These are phyloP conservation scores for Corvus moneduloides DNA, from an alignment of 2,113 vertebrate genomes.

Conservation along the genomic window DNA sequence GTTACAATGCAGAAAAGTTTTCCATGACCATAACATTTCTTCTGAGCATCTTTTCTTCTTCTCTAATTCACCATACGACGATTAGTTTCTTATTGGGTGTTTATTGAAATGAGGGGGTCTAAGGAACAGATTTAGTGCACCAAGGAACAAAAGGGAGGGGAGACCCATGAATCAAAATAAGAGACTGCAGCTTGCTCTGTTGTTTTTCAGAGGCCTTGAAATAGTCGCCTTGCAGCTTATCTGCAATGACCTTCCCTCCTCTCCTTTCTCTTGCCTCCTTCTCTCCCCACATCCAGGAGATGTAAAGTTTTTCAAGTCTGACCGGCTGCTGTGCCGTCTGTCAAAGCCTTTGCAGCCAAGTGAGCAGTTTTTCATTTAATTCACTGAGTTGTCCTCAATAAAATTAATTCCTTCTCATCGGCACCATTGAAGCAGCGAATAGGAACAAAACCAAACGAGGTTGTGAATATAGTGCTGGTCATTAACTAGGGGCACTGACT, in stretches of 20 bases:
- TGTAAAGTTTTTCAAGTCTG: conserved; percentile 67
- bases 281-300: conserved; percentile 46
- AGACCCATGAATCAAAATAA: conserved; percentile 69
- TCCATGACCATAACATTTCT: conserved; percentile 78
- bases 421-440: conserved; percentile 57
- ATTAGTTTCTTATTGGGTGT: conserved; percentile 86
- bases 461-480: conserved; percentile 84
- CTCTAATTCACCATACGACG: conserved; percentile 82
- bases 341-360: conserved; percentile 76
- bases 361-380: conserved; percentile 80
- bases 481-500: conserved; percentile 76
- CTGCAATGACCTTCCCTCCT: conserved; percentile 44
- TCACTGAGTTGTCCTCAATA: conserved; percentile 64
- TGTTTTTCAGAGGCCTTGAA: conserved; percentile 54
- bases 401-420: conserved; percentile 76
- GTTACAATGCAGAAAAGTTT: conserved; percentile 85
- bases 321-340: conserved; percentile 81
- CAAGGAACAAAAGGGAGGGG: conserved; percentile 68
- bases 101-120: conserved; percentile 74
- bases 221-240: conserved; percentile 56
- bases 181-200: conserved; percentile 66
- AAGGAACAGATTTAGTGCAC: conserved; percentile 70
- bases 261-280: conserved; percentile 23
- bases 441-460: conserved; percentile 75
- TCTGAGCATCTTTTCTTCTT: conserved; percentile 81